phyloP scores from a whole-genome alignment of 2,888 invertebrate species.

The Cheilosia soror region DNA sequence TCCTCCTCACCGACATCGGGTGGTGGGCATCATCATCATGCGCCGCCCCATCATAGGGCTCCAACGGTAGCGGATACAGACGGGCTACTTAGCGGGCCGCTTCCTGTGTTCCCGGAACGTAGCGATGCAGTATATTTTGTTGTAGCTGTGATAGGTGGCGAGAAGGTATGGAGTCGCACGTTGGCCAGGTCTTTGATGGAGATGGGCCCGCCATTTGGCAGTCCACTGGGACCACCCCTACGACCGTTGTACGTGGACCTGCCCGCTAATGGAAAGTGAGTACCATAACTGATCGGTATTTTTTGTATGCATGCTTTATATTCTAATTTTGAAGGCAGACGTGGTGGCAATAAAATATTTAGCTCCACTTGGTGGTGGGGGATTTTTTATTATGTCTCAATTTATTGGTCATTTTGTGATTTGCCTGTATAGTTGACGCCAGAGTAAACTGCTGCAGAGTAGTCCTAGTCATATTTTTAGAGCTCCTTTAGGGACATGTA shows the following conservation, averaged over 20 bases:
- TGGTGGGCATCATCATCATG: slow-evolving; percentile 55
- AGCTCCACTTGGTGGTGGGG: not conserved
- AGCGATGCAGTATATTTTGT: slow-evolving; percentile 78
- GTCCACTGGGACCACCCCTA: slow-evolving; percentile 77
- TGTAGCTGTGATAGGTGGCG: slow-evolving; percentile 78
- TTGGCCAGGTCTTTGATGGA: slow-evolving; percentile 77
- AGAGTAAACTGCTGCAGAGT: not conserved
- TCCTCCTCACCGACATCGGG: slow-evolving; percentile 43
- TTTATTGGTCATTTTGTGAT: slow-evolving; percentile 37
- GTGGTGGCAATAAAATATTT: slow-evolving; percentile 17
- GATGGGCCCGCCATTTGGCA: slow-evolving; percentile 78
- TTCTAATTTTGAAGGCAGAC: not conserved
- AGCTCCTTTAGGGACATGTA: not conserved
- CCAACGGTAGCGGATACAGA: slow-evolving; percentile 35
- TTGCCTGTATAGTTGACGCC: slow-evolving; percentile 1
- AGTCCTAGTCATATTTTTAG: not conserved
- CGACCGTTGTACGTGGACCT: slow-evolving; percentile 78
- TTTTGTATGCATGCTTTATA: not conserved
- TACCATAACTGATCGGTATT: slow-evolving; percentile 31
- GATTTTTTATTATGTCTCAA: slow-evolving; percentile 14
- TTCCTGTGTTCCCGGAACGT: slow-evolving; percentile 78
- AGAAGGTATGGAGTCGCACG: slow-evolving; percentile 78
- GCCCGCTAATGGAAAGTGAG: slow-evolving; percentile 78
- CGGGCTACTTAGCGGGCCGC: slow-evolving; percentile 46
- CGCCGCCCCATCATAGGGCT: slow-evolving; percentile 49